Evolutionary conservation across 2,888 invertebrate species (phyloP).

Genomic region (Cataglyphis altisquamis): DNA sequence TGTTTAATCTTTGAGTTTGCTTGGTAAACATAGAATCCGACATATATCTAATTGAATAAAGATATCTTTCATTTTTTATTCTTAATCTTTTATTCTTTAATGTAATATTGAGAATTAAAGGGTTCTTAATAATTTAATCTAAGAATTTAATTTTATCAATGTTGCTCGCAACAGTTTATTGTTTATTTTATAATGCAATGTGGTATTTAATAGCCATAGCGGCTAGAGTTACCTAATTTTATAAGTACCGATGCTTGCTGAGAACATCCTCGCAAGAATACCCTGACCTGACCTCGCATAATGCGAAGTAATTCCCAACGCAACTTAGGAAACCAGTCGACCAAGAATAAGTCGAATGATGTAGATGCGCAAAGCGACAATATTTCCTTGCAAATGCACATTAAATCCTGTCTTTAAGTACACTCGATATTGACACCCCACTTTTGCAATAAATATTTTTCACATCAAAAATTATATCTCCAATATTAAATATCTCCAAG

Average conservation of each 20-base stretch:
- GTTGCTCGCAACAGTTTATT: constrained; percentile 11
- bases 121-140: background rate
- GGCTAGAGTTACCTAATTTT: constrained; percentile 62
- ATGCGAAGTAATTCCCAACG: constrained; percentile 64
- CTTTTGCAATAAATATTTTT: background rate
- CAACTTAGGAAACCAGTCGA: constrained; percentile 55
- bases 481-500: background rate
- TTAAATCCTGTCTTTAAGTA: background rate
- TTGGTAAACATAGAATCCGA: constrained; percentile 1
- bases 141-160: background rate
- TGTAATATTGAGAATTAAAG: background rate
- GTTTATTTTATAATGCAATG: background rate
- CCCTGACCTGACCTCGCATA: constrained; percentile 46
- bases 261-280: constrained; percentile 28
- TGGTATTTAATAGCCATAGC: constrained; percentile 12
- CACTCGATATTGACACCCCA: background rate
- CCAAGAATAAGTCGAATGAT: constrained; percentile 63
- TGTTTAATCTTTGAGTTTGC: constrained; percentile 24
- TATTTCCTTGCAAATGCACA: constrained; percentile 2
- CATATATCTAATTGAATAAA: constrained; percentile 17
- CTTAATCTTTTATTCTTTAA: background rate
- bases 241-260: constrained; percentile 40
- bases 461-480: background rate
- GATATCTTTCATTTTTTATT: background rate
- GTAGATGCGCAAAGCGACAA: constrained; percentile 38